Evolutionary conservation across 2,113 vertebrate genomes (phyloP).

Genomic region (Falco punctatus): DNA sequence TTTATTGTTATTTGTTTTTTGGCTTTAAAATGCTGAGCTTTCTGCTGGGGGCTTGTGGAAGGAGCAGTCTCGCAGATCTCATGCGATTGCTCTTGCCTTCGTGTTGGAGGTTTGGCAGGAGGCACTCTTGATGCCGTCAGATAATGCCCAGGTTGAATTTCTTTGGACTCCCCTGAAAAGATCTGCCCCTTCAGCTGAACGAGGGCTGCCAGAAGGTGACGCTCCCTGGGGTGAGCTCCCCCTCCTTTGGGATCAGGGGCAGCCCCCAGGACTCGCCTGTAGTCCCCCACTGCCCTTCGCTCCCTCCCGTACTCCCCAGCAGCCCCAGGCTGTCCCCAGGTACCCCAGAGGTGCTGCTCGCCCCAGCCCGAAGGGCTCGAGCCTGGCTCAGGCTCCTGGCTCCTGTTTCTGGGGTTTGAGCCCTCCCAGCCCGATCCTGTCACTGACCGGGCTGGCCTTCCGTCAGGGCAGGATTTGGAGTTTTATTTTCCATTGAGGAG

Average conservation of each 20-base stretch:
- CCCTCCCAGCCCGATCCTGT: neutral
- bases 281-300: neutral
- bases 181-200: neutral
- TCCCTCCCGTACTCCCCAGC: neutral
- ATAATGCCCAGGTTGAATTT: neutral
- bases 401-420: neutral
- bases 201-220: neutral
- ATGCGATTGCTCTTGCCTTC: neutral
- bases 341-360: neutral
- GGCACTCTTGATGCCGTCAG: neutral
- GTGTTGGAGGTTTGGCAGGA: neutral
- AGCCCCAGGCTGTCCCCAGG: neutral
- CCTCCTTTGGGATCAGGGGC: neutral
- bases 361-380: accelerated
- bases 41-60: neutral
- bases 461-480: neutral
- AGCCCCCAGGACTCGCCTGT: neutral
- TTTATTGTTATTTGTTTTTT: neutral
- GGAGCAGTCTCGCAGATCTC: neutral
- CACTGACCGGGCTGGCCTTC: neutral
- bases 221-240: accelerated
- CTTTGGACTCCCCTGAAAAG: neutral
- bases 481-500: neutral
- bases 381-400: neutral
- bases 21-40: neutral